Conservation (phyloP, 2,888 invertebrate species). For the Heliconius cydno region DNA sequence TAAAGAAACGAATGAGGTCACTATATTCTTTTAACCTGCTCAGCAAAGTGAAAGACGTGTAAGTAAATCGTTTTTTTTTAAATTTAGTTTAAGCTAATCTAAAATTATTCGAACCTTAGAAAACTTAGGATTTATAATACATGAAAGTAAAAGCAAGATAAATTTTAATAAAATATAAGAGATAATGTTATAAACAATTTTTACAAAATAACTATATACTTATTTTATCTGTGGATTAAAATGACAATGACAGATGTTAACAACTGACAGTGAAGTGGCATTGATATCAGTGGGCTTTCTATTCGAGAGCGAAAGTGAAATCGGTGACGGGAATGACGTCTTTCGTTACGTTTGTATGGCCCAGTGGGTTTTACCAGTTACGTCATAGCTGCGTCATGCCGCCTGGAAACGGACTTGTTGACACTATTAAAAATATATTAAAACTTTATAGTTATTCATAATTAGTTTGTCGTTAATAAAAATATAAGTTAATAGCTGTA, state of each 20-base stretch:
- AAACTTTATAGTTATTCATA: neutral
- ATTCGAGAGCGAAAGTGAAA: constrained; percentile 22
- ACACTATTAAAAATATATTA: constrained; percentile 4
- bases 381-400: neutral
- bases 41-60: too few relatives aligned
- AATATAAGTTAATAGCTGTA: neutral
- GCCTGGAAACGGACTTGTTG: too few relatives aligned
- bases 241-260: constrained; percentile 3
- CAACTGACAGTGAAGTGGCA: neutral
- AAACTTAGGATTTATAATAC: neutral
- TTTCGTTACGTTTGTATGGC: neutral
- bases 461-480: neutral
- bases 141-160: too few relatives aligned
- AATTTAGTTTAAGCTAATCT: too few relatives aligned
- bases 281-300: constrained; percentile 9
- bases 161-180: neutral
- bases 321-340: constrained; percentile 11
- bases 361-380: neutral
- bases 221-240: neutral
- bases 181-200: neutral
- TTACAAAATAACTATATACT: too few relatives aligned
- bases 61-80: too few relatives aligned
- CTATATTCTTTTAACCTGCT: too few relatives aligned
- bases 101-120: neutral
- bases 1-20: too few relatives aligned